A percentile compares a stretch with the other conserved stretches of the same genome.
phyloP scores from a whole-genome alignment of 2,113 vertebrate genomes.

The Brachionichthys hirsutus region DNA sequence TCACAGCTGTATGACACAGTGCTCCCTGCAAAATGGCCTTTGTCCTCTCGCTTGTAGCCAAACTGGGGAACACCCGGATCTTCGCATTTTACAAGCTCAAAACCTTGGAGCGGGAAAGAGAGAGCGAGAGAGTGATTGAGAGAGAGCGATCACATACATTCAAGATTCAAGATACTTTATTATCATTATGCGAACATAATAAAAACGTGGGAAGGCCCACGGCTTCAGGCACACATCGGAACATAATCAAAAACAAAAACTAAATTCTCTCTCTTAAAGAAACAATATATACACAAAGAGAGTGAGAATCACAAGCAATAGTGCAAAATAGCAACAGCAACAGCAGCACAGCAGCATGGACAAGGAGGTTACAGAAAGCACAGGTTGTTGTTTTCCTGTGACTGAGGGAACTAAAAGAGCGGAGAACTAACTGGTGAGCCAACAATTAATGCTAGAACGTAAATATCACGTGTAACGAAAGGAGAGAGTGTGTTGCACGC shows the following conservation, averaged over 20 bases:
- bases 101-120: conserved; percentile 75
- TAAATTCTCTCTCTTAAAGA: too few relatives aligned
- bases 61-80: conserved; percentile 93
- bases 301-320: too few relatives aligned
- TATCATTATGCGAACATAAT: too few relatives aligned
- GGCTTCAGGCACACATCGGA: too few relatives aligned
- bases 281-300: too few relatives aligned
- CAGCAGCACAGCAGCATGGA: too few relatives aligned
- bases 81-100: conserved; percentile 94
- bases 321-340: too few relatives aligned
- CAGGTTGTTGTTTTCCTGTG: neutral
- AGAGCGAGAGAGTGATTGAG: too few relatives aligned
- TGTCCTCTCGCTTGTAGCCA: conserved; percentile 91
- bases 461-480: neutral
- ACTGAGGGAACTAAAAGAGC: neutral
- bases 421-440: neutral
- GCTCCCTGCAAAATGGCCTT: conserved; percentile 96
- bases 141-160: too few relatives aligned
- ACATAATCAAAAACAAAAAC: too few relatives aligned
- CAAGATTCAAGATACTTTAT: too few relatives aligned
- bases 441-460: neutral
- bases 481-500: conserved; percentile 63
- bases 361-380: neutral
- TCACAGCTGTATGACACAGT: conserved; percentile 91
- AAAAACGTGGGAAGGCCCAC: too few relatives aligned